Conservation (phyloP, 2,888 invertebrate genomes). For the Oligia strigilis region DNA sequence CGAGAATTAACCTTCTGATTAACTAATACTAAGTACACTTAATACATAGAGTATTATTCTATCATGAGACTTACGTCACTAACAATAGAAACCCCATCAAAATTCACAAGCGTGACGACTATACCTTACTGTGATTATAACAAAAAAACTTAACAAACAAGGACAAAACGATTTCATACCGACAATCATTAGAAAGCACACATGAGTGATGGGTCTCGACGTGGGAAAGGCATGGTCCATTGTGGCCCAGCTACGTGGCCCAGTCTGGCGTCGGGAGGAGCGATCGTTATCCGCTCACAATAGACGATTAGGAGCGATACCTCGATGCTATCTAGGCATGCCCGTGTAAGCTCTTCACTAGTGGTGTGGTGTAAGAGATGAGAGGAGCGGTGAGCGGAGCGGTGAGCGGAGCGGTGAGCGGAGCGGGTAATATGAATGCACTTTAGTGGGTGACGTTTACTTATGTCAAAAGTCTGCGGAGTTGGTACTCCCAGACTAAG, state of each 20-base stretch:
- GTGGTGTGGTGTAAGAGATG: conserved; percentile 53
- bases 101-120: conserved; percentile 12
- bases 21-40: too few relatives aligned
- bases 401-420: conserved; percentile 3
- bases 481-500: too few relatives aligned
- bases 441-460: background rate
- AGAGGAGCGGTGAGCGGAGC: background rate
- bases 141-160: conserved; percentile 20
- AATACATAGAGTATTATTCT: background rate
- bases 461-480: too few relatives aligned
- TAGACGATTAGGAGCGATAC: conserved; percentile 83
- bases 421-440: background rate
- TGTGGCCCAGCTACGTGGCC: conserved; percentile 68
- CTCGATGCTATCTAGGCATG: conserved; percentile 78
- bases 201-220: conserved; percentile 64
- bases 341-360: conserved; percentile 76
- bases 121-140: conserved; percentile 18
- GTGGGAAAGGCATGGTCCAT: conserved; percentile 72
- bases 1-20: too few relatives aligned
- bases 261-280: conserved; percentile 60
- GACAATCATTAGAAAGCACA: conserved; percentile 72
- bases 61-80: background rate
- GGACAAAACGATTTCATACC: conserved; percentile 48
- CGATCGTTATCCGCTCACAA: conserved; percentile 82
- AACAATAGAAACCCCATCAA: conserved; percentile 10